phyloP scores from a whole-genome alignment of 2,888 invertebrate species.

The Altica lythri region DNA sequence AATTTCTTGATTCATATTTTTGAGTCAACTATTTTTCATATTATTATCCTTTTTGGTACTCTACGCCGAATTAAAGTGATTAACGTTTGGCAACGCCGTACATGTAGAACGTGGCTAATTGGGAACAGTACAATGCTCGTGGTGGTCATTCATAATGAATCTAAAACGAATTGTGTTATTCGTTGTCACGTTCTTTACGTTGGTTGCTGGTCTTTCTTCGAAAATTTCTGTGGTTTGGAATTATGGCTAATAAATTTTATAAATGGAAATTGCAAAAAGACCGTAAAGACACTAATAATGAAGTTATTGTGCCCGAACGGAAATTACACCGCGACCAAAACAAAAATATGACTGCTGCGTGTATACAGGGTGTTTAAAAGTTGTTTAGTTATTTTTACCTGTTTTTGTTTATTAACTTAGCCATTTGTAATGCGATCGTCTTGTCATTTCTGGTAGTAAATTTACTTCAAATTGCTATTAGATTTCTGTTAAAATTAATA shows the following conservation, averaged over 20 bases:
- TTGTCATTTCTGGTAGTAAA: too few relatives aligned
- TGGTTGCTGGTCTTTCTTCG: conserved; percentile 10
- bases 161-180: conserved; percentile 16
- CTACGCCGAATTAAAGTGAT: too few relatives aligned
- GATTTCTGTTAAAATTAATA: too few relatives aligned
- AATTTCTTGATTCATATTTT: too few relatives aligned
- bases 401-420: too few relatives aligned
- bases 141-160: conserved; percentile 11
- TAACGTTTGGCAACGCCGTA: conserved; percentile 4
- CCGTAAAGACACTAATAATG: conserved; percentile 19
- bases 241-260: conserved; percentile 22
- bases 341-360: too few relatives aligned
- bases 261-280: conserved; percentile 21
- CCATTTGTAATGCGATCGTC: too few relatives aligned
- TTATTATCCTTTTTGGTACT: too few relatives aligned
- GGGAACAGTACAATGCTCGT: conserved; percentile 4
- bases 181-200: conserved; percentile 16
- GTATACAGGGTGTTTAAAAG: too few relatives aligned
- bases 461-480: too few relatives aligned
- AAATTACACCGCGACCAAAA: conserved; percentile 4
- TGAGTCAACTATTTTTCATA: too few relatives aligned
- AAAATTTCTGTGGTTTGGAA: conserved; percentile 17
- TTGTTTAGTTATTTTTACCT: too few relatives aligned
- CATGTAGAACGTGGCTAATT: neutral
- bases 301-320: conserved; percentile 12